Evolutionary conservation across 1,140 invertebrate species (phyloP).

Genomic region (Halictus rubicundus): DNA sequence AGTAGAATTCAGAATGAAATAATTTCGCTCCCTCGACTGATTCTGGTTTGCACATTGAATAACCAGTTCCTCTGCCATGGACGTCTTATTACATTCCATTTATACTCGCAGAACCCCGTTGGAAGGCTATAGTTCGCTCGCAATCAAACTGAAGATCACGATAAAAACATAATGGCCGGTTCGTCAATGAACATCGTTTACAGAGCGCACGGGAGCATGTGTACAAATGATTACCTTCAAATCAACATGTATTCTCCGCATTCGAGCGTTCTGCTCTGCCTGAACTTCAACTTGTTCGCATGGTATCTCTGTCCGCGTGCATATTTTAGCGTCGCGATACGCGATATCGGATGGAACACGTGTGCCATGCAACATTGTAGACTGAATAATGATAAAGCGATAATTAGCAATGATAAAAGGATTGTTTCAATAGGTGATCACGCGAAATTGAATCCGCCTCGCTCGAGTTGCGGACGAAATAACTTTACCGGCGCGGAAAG

Average conservation of each 20-base stretch:
- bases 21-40: not conserved
- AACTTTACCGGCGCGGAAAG: not conserved
- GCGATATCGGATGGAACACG: not conserved
- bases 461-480: not conserved
- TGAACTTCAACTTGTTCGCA: not conserved
- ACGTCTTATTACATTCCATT: not conserved
- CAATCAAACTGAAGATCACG: not conserved
- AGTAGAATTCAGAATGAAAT: no score
- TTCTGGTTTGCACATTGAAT: not conserved
- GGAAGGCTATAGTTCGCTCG: not conserved
- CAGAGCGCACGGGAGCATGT: not conserved
- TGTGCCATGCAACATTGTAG: not conserved
- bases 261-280: not conserved
- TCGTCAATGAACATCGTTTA: not conserved
- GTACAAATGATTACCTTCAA: conserved; percentile 1
- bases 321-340: conserved; percentile 3
- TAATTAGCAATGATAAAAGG: conserved; percentile 37
- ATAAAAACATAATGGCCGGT: not conserved
- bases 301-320: not conserved
- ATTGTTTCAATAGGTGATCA: conserved; percentile 33
- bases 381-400: conserved; percentile 18
- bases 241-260: not conserved
- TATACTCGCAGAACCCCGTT: not conserved
- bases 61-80: not conserved
- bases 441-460: conserved; percentile 1